Conservation (phyloP, 2,888 invertebrate genomes). For the Callosobruchus maculatus region DNA sequence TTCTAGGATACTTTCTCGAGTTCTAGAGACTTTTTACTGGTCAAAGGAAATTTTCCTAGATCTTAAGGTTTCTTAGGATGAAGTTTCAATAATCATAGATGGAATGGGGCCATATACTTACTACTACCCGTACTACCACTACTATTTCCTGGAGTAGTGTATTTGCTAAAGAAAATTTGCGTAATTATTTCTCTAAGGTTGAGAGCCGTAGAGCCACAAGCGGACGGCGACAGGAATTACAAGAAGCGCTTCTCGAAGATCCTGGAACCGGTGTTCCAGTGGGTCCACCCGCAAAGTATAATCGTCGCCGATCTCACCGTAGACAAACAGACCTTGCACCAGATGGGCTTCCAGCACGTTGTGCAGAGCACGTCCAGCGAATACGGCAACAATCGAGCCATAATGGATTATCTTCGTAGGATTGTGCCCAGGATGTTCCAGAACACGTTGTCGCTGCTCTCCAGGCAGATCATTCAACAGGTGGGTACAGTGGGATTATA, state of each 20-base stretch:
- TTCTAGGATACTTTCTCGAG: no score
- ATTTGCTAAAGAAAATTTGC: no score
- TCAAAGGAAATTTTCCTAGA: no score
- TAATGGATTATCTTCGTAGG: conserved; percentile 83
- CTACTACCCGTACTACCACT: no score
- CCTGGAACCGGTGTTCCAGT: conserved; percentile 69
- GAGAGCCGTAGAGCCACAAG: conserved; percentile 77
- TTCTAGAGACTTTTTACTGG: no score
- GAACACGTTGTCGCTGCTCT: conserved; percentile 77
- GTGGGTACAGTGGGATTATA: conserved; percentile 7
- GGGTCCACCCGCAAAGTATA: conserved; percentile 75
- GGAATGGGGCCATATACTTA: no score
- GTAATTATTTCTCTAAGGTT: conserved; percentile 50
- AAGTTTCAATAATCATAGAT: no score
- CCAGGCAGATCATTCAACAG: conserved; percentile 83
- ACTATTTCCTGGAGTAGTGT: no score
- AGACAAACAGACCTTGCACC: conserved; percentile 71
- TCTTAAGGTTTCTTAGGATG: no score
- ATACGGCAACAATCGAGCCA: conserved; percentile 47
- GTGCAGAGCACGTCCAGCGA: conserved; percentile 54
- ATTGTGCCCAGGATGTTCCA: conserved; percentile 90
- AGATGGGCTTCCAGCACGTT: conserved; percentile 77
- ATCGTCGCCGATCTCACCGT: conserved; percentile 82
- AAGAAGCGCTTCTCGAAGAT: conserved; percentile 79
- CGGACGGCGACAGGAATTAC: conserved; percentile 74